Evolutionary conservation across 2,888 invertebrate species (phyloP), one percentile per base, ranked within the genome.

Genomic region (Dryadula phaetusa): DNA sequence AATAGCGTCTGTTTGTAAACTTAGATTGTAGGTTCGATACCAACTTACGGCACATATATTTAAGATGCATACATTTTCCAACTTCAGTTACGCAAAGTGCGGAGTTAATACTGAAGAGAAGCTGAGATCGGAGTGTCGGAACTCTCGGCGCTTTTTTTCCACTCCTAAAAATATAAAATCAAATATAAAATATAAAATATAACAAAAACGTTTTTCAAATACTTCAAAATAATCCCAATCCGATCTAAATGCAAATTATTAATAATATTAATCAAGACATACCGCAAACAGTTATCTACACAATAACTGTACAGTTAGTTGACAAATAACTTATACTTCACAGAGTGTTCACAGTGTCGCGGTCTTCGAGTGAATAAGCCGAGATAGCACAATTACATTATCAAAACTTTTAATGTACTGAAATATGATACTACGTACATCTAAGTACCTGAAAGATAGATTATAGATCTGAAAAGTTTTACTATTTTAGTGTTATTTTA

Each of bases 331-430:
- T 62, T 8, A 53, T 25, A 44, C 66, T 37, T 2, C 25, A 56
- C 44, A 63, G 54, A 62, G 32, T 60, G 60, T 69, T n/a, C 66
- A 54, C 28, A 58, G 60, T 60, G 56, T 52, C 20, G 10, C 25
- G 34, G 34, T 56, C 69, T 10, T 34, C 60, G 34, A 67, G 47
- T 34, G 34, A 67, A 61, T 66, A 56, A 64, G 61, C 66, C 32
- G 40, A 54, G 52, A 60, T 49, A 65, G 60, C 52, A 47, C 61
- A 72, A 72, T 67, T 62, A 64, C 34, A 18, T 66, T 66, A 66
- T 61, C 52, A 22, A 25, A 66, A 66, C 20, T 66, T 66, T 54
- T 54, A 47, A 54, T 54, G 54, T 54, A 28, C 25, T 28, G 28
- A 28, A 52, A 44, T 25, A 53, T 61, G 14, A 16, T n/a, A n/a